A percentile compares a stretch with the other conserved stretches of the same genome.
phyloP scores from a whole-genome alignment of 2,888 invertebrate genomes.

The Lasioglossum lativentre region DNA sequence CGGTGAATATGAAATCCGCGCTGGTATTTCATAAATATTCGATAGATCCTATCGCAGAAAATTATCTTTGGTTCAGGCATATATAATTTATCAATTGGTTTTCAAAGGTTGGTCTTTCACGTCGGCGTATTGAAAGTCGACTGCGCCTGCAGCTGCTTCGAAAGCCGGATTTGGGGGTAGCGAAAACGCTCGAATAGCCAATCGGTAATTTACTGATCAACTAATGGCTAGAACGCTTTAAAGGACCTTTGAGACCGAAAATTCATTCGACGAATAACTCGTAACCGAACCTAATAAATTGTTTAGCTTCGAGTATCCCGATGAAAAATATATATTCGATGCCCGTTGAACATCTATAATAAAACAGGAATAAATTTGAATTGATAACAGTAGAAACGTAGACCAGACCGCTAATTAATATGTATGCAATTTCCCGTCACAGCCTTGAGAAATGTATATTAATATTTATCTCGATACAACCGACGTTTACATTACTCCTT shows the following conservation, averaged over 20 bases:
- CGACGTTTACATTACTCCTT: not conserved
- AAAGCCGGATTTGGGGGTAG: conserved; percentile 38
- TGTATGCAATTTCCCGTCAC: not conserved
- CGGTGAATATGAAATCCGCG: not conserved
- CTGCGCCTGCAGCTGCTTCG: conserved; percentile 30
- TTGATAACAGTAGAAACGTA: not conserved
- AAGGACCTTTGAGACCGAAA: conserved; percentile 45
- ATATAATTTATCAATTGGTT: conserved; percentile 38
- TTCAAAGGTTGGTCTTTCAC: conserved; percentile 38
- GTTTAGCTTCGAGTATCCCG: not conserved
- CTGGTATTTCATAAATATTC: not conserved
- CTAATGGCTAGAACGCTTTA: conserved; percentile 51
- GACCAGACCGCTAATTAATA: not conserved
- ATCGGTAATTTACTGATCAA: conserved; percentile 63
- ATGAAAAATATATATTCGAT: not conserved
- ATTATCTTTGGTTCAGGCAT: conserved; percentile 1
- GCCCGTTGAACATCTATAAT: not conserved
- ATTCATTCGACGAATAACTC: conserved; percentile 26
- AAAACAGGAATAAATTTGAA: not conserved
- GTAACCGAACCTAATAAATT: conserved; percentile 23
- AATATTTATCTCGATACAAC: not conserved
- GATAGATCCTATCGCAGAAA: not conserved
- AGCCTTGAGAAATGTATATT: not conserved
- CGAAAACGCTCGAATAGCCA: conserved; percentile 53
- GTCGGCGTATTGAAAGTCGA: conserved; percentile 29